phyloP scores from a whole-genome alignment of 2,113 vertebrate species.

The Thunnus thynnus region DNA sequence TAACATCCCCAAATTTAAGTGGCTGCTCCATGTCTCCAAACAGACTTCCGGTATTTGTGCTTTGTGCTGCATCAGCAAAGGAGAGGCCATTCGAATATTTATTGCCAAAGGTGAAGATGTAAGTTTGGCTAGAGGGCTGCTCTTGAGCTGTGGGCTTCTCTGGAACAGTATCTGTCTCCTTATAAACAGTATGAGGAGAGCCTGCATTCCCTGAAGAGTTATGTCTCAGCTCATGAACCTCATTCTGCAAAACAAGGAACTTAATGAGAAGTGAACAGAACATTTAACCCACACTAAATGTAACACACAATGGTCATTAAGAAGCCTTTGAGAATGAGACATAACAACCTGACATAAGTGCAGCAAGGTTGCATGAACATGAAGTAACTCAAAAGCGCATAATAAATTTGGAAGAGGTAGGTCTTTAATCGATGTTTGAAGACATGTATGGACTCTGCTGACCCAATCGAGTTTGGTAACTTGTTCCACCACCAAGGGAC shows the following conservation, averaged over 20 bases:
- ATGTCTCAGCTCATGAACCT: conserved; percentile 94
- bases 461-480: too few relatives aligned
- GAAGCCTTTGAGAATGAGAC: too few relatives aligned
- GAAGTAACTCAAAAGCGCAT: too few relatives aligned
- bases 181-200: conserved; percentile 79
- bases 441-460: too few relatives aligned
- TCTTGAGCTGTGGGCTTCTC: conserved; percentile 79
- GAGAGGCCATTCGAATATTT: conserved; percentile 84
- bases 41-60: conserved; percentile 71
- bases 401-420: too few relatives aligned
- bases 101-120: conserved; percentile 88
- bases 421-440: too few relatives aligned
- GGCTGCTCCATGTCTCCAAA: conserved; percentile 86
- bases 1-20: conserved; percentile 83
- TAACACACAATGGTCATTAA: background rate
- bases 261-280: background rate
- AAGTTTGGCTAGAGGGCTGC: conserved; percentile 78
- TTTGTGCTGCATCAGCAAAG: conserved; percentile 83
- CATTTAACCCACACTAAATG: background rate
- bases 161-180: conserved; percentile 79
- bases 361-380: too few relatives aligned
- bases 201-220: conserved; percentile 84
- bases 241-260: conserved; percentile 85
- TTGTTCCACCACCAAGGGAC: too few relatives aligned
- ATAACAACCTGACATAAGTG: too few relatives aligned